phyloP scores from a whole-genome alignment of 2,888 invertebrate genomes.

The Glyphotaelius pellucidus region DNA sequence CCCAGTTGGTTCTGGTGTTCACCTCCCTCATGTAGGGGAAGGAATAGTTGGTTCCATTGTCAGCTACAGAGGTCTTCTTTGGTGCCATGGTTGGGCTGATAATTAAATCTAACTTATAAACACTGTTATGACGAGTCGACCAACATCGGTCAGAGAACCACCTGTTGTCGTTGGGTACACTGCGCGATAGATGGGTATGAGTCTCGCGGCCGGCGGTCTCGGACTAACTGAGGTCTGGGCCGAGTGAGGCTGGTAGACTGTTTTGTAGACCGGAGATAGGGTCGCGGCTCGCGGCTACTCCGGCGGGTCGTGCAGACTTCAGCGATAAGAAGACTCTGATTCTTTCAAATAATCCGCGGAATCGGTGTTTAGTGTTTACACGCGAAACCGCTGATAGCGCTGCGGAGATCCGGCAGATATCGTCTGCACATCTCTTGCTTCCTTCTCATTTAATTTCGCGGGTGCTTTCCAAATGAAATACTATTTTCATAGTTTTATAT shows the following conservation, averaged over 20 bases:
- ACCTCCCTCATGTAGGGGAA: constrained; percentile 72
- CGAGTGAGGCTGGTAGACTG: background rate
- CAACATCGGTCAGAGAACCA: background rate
- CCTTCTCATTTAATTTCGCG: background rate
- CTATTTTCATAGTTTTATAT: background rate
- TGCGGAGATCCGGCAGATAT: background rate
- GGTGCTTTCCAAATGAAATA: background rate
- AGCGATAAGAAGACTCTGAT: constrained; percentile 25
- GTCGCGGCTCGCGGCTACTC: background rate
- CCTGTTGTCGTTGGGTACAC: background rate
- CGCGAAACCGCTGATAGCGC: constrained; percentile 30
- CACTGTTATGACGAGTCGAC: background rate
- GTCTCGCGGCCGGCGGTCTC: background rate
- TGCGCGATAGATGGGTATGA: background rate
- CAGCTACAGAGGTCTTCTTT: constrained; percentile 46
- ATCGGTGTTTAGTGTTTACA: constrained; percentile 10
- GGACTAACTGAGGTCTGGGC: constrained; percentile 2
- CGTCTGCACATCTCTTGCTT: background rate
- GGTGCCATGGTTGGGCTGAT: constrained; percentile 25
- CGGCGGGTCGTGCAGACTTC: background rate
- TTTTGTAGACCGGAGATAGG: no score
- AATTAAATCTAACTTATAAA: background rate
- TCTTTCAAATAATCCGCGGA: constrained; percentile 40
- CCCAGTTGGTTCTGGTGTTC: constrained; percentile 65
- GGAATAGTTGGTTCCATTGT: constrained; percentile 62